phyloP scores from a whole-genome alignment of 2,888 invertebrate genomes.

The Papilio gigon region DNA sequence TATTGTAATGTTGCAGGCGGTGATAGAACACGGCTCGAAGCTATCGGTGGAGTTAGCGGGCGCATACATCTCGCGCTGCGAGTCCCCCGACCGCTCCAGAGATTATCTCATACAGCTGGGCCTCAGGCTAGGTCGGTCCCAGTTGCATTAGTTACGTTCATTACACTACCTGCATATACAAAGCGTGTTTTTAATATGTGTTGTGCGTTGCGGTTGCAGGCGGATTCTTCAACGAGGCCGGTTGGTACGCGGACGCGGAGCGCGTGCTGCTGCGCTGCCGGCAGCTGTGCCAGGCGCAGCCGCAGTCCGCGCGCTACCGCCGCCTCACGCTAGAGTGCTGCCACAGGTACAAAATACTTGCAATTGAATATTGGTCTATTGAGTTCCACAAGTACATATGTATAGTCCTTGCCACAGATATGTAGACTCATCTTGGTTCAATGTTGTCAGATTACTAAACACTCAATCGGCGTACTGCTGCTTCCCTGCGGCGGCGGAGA shows the following conservation, averaged over 20 bases:
- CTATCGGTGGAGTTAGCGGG: slow-evolving; percentile 66
- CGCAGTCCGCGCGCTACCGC: slow-evolving; percentile 81
- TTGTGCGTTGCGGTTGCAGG: slow-evolving; percentile 70
- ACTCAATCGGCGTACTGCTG: slow-evolving; percentile 92
- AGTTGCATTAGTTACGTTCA: neutral
- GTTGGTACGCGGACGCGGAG: slow-evolving; percentile 92
- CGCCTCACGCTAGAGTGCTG: slow-evolving; percentile 91
- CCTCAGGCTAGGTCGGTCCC: slow-evolving; percentile 76
- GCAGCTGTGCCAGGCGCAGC: slow-evolving; percentile 82
- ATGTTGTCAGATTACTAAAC: slow-evolving; percentile 86
- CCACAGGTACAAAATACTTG: slow-evolving; percentile 84
- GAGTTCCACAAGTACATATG: neutral
- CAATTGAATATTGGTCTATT: no score
- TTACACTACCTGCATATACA: neutral
- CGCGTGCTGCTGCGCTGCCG: slow-evolving; percentile 87
- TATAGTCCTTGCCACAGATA: neutral
- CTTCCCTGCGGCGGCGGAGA: slow-evolving; percentile 89
- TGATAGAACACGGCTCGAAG: slow-evolving; percentile 74
- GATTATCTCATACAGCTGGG: slow-evolving; percentile 85
- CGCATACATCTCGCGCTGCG: slow-evolving; percentile 63
- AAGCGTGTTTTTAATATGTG: neutral
- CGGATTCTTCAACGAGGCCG: slow-evolving; percentile 93
- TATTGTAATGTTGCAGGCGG: slow-evolving; percentile 59
- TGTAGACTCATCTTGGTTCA: neutral
- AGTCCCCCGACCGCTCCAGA: slow-evolving; percentile 50